A percentile compares a stretch with the other conserved stretches of the same genome.
Evolutionary conservation across 2,797 vertebrate species (phyloP).

Genomic region (Potorous gilbertii): DNA sequence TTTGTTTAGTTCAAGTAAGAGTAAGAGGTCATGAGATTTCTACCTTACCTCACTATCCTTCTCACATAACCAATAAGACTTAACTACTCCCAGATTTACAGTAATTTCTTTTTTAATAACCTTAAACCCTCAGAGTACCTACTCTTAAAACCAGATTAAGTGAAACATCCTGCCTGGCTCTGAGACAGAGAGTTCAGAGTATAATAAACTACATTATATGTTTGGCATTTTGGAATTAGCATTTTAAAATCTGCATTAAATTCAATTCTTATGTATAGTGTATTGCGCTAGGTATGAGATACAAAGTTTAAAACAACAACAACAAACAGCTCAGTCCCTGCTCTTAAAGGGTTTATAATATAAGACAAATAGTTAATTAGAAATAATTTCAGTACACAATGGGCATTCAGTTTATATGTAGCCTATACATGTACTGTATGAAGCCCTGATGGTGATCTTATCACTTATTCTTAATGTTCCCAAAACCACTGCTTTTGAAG

Average conservation of each 20-base stretch:
- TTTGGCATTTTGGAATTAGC: background rate
- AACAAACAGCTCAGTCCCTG: background rate
- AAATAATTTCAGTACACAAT: background rate
- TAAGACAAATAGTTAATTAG: background rate
- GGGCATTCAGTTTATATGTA: background rate
- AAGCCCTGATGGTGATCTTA: background rate
- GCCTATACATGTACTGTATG: background rate
- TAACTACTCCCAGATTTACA: too few relatives aligned
- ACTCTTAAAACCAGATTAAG: background rate
- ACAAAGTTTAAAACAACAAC: background rate
- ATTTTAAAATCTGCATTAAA: background rate
- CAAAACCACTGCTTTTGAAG: background rate
- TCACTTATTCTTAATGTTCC: background rate
- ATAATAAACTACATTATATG: background rate
- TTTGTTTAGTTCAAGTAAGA: too few relatives aligned
- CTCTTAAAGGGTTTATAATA: background rate
- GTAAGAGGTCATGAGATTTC: too few relatives aligned
- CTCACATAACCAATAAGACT: too few relatives aligned
- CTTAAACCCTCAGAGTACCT: background rate
- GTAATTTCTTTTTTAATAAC: too few relatives aligned
- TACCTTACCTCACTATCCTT: too few relatives aligned
- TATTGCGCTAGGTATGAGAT: background rate
- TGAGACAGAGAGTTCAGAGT: background rate
- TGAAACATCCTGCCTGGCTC: background rate
- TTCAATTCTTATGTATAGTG: background rate